Conservation (phyloP, 2,888 invertebrate genomes). For the Sinodicranocentrus sp. region DNA sequence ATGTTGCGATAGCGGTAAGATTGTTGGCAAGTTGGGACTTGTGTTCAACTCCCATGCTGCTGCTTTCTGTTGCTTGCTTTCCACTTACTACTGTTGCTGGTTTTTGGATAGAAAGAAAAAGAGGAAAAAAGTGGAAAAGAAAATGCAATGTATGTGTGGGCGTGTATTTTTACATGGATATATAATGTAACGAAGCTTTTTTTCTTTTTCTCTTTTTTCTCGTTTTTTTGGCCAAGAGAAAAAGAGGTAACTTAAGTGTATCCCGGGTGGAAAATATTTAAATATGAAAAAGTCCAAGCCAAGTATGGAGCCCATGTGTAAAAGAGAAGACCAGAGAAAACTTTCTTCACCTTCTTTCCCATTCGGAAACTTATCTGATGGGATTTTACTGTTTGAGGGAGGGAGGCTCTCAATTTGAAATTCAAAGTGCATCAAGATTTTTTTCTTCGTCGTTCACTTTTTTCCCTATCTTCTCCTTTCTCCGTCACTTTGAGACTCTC, state of each 20-base stretch:
- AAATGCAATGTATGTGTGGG: background rate
- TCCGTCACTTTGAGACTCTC: background rate
- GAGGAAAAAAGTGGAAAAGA: background rate
- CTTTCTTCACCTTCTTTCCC: conserved; percentile 55
- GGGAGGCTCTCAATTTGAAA: conserved; percentile 60
- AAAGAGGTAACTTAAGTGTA: conserved; percentile 23
- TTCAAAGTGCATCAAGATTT: conserved; percentile 67
- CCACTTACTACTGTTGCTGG: conserved; percentile 21
- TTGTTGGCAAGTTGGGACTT: conserved; percentile 56
- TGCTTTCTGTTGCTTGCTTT: conserved; percentile 51
- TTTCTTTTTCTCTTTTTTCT: no score
- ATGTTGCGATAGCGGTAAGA: conserved; percentile 48
- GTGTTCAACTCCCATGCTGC: conserved; percentile 49
- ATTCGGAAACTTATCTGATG: conserved; percentile 67
- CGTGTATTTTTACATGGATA: background rate
- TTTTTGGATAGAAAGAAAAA: background rate
- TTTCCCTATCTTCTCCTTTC: conserved; percentile 12
- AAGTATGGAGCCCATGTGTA: background rate
- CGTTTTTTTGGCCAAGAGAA: conserved; percentile 30
- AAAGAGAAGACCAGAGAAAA: conserved; percentile 25
- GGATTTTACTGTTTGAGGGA: conserved; percentile 61
- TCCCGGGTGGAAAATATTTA: conserved; percentile 66
- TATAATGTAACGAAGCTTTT: conserved; percentile 11
- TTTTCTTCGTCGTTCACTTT: conserved; percentile 34
- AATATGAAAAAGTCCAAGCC: conserved; percentile 46